Evolutionary conservation across 2,113 vertebrate genomes (phyloP).

Genomic region (Porphyrio hochstetteri): DNA sequence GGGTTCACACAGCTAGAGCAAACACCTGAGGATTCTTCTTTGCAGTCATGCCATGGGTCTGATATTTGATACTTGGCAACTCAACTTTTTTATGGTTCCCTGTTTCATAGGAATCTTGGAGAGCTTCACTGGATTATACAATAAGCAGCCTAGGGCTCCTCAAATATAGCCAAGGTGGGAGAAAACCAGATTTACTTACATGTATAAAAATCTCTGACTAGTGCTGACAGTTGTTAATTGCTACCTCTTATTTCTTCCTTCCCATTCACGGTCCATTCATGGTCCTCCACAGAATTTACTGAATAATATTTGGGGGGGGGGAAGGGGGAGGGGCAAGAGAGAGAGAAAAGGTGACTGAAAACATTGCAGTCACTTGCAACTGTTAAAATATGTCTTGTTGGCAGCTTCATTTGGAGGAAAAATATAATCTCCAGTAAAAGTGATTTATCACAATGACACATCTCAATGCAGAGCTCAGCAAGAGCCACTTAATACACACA

Average conservation of each 20-base stretch:
- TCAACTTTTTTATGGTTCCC: neutral
- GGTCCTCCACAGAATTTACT: neutral
- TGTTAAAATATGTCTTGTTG: slow-evolving; percentile 15
- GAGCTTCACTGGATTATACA: neutral
- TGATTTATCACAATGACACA: slow-evolving; percentile 42
- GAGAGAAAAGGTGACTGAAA: neutral
- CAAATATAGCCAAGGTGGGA: neutral
- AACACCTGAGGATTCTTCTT: neutral
- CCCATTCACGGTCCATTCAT: too few species aligned
- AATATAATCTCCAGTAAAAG: slow-evolving; percentile 20
- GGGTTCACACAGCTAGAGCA: neutral
- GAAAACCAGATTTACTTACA: neutral
- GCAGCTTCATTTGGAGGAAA: slow-evolving; percentile 51
- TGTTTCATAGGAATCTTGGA: neutral
- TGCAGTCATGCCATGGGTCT: neutral
- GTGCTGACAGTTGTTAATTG: neutral
- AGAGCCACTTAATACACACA: slow-evolving; percentile 24
- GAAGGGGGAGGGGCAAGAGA: too few species aligned
- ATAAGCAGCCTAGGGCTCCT: neutral
- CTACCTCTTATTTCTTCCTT: neutral
- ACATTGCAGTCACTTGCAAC: neutral
- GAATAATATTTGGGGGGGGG: neutral
- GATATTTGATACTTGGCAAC: neutral
- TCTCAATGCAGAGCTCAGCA: slow-evolving; percentile 17
- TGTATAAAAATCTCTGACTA: neutral